phyloP scores from a whole-genome alignment of 2,888 invertebrate genomes.

The Eupeodes luniger region DNA sequence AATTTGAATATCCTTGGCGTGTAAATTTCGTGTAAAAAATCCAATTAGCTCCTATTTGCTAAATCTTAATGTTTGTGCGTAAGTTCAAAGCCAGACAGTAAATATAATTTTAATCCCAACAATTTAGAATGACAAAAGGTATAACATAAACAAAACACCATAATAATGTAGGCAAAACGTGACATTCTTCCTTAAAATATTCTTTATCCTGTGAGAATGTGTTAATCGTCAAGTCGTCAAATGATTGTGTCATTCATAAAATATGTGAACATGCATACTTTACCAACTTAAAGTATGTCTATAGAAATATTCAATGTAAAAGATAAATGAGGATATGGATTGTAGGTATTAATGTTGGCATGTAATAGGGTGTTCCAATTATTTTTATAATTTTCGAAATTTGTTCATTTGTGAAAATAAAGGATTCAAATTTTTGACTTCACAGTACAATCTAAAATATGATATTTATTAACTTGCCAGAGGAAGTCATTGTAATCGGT shows the following conservation, averaged over 20 bases:
- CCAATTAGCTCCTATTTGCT: neutral
- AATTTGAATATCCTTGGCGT: neutral
- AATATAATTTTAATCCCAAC: slow-evolving; percentile 5
- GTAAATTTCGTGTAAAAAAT: neutral
- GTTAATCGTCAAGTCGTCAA: neutral
- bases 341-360: no score
- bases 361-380: no score
- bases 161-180: neutral
- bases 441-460: no score
- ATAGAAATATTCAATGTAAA: no score
- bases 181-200: slow-evolving; percentile 5
- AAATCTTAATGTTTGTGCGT: neutral
- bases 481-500: no score
- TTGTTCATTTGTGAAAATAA: no score
- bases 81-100: neutral
- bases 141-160: neutral
- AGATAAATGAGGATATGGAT: no score
- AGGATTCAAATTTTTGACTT: no score
- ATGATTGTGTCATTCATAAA: slow-evolving; percentile 13
- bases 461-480: no score
- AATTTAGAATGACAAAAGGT: neutral
- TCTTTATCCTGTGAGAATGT: neutral
- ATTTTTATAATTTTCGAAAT: no score
- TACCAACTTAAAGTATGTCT: no score
- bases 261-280: neutral